phyloP scores from a whole-genome alignment of 2,888 invertebrate genomes.

The Drosophila melanocephala region DNA sequence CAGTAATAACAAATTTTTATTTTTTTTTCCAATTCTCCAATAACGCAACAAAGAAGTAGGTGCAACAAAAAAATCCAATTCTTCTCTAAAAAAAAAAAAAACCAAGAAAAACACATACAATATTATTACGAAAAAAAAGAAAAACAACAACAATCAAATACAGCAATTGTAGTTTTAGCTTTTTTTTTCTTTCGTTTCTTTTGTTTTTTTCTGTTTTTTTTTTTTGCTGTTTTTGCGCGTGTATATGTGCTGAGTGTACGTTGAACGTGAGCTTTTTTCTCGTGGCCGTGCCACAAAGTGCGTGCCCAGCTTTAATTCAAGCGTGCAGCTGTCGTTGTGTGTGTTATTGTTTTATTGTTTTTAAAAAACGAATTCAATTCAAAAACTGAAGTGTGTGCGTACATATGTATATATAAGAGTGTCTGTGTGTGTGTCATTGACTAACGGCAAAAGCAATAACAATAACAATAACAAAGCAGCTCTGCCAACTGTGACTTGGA shows the following conservation, averaged over 20 bases:
- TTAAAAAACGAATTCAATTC: conserved; percentile 40
- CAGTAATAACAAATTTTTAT: conserved; percentile 54
- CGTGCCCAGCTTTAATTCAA: conserved; percentile 48
- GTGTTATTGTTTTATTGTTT: conserved; percentile 51
- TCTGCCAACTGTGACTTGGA: conserved; percentile 24
- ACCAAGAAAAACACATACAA: neutral
- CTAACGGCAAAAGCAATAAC: conserved; percentile 26
- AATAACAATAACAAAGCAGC: conserved; percentile 29
- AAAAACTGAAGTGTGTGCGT: conserved; percentile 7
- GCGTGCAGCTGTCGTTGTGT: conserved; percentile 53
- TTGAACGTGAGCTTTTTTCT: conserved; percentile 50
- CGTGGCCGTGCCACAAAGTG: conserved; percentile 50
- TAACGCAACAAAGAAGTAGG: conserved; percentile 55
- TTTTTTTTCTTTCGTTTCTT: conserved; percentile 25
- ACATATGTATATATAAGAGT: neutral
- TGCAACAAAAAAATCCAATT: conserved; percentile 16
- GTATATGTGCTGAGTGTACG: conserved; percentile 23
- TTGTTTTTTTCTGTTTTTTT: neutral
- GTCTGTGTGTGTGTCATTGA: conserved; percentile 3
- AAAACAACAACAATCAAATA: conserved; percentile 27
- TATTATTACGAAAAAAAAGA: conserved; percentile 18
- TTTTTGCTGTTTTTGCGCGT: conserved; percentile 28
- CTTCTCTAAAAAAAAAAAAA: neutral
- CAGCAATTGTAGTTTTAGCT: conserved; percentile 34
- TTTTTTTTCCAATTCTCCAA: conserved; percentile 37